Evolutionary conservation across 2,113 vertebrate species (phyloP).

Genomic region (Lethenteron reissneri): DNA sequence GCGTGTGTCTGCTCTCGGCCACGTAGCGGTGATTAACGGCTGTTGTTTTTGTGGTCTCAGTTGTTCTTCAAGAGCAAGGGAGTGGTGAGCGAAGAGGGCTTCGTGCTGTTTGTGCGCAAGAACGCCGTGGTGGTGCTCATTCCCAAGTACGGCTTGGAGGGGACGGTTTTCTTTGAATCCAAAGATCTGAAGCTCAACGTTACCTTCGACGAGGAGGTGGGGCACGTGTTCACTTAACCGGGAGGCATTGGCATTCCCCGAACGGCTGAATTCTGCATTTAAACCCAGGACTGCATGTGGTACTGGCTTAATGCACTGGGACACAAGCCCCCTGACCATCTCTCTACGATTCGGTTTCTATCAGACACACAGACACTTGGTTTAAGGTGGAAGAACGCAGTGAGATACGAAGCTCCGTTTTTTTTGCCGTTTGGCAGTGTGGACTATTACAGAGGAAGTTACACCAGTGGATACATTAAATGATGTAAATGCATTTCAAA

Average conservation of each 20-base stretch:
- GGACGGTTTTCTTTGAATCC: slow-evolving; percentile 73
- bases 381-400: too few species aligned
- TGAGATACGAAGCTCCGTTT: too few species aligned
- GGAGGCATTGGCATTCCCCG: slow-evolving; percentile 5
- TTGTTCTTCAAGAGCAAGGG: slow-evolving; percentile 80
- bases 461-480: too few species aligned
- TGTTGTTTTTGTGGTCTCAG: slow-evolving; percentile 22
- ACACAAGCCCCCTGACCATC: too few species aligned
- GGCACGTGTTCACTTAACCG: not conserved
- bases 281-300: not conserved
- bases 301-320: too few species aligned
- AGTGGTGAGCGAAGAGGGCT: slow-evolving; percentile 71
- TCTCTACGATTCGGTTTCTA: too few species aligned
- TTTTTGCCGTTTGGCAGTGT: too few species aligned
- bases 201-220: slow-evolving; percentile 62
- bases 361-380: too few species aligned
- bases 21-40: too few species aligned
- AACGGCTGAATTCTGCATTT: not conserved
- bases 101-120: slow-evolving; percentile 72
- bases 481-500: too few species aligned
- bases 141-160: slow-evolving; percentile 82
- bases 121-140: slow-evolving; percentile 89
- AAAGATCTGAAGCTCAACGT: slow-evolving; percentile 33
- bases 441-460: too few species aligned
- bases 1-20: too few species aligned